Percentiles rank a stretch among this genome's conserved stretches.
Evolutionary conservation across 2,113 vertebrate species (phyloP).

Genomic region (Plectropomus leopardus): DNA sequence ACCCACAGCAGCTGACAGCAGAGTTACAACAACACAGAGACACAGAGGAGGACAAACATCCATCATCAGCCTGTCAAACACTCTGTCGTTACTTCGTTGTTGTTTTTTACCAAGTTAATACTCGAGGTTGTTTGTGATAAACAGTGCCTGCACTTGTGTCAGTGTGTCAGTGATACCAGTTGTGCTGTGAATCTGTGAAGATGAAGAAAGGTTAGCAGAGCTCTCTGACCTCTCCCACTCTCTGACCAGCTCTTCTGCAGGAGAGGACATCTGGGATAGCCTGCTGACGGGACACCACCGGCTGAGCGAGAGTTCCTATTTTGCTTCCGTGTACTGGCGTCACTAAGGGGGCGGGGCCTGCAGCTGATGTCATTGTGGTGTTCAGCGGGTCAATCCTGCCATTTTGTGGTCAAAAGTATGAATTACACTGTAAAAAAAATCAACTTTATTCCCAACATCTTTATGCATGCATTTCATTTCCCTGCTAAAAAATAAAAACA

Average conservation of each 20-base stretch:
- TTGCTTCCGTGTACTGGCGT: constrained; percentile 65
- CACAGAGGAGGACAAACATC: not conserved
- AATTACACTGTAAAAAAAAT: not conserved
- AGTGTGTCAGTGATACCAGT: too few species aligned
- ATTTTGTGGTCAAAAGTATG: not conserved
- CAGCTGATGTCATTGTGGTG: fast-evolving
- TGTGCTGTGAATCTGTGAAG: not conserved
- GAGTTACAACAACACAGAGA: constrained; percentile 11
- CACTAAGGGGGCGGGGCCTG: constrained; percentile 9
- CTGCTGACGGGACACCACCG: fast-evolving
- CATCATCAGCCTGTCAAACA: not conserved
- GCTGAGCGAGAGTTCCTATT: too few species aligned
- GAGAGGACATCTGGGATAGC: constrained; percentile 54
- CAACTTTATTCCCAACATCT: too few species aligned
- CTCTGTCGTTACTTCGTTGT: not conserved
- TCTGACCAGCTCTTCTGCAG: constrained; percentile 59
- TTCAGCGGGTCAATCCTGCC: not conserved
- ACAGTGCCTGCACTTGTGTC: not conserved
- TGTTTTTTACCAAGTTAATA: not conserved
- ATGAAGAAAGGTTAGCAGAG: too few species aligned
- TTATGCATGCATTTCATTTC: too few species aligned
- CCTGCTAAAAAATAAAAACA: too few species aligned
- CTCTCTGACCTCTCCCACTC: constrained; percentile 80
- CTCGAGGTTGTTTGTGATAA: not conserved
- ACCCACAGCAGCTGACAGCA: constrained; percentile 20